Evolutionary conservation across 2,888 invertebrate genomes (phyloP), one percentile per base, ranked within the genome.

Genomic region (Entomobrya proxima): DNA sequence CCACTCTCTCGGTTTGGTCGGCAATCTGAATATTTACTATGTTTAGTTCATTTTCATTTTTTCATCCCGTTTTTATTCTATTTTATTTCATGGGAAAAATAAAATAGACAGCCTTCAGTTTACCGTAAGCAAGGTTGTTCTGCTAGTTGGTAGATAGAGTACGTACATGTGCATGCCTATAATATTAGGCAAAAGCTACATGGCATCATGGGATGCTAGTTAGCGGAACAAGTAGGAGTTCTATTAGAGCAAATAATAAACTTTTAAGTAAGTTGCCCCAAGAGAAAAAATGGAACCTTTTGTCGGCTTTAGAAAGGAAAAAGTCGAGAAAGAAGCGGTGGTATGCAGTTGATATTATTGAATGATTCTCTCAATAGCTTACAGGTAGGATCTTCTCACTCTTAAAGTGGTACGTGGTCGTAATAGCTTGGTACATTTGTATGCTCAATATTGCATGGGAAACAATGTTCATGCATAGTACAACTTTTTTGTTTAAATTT

Each of bases 71-170:
- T 75, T 74, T 82, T 64, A 82, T 82, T 74, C 82, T 50, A 75
- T 72, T 74, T 61, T 72, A 81, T 72, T 80, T 75, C 75, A 75
- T 75, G 64, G 75, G 82, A 82, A 82, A 81, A 44, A 74, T n/a
- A 82, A 47, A 69, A 74, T 74, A 40, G 64, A 75, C 74, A 81
- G 72, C 82, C 82, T 82, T 82, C 82, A 67, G 50, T 82, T 27
- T 82, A 82, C 82, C 82, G 82, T 82, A 82, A 82, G 82, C 82
- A 82, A 82, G 82, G 82, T 75, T 82, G 82, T 50, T 50, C n/a
- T 37, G n/a, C 55, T 13, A 27, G 50, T 50, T 61, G 58, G 21
- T 61, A 11, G 67, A 37, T 11, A 13, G 47, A 7, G 72, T 47
- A 37, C 18, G 11, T 21, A 21, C 13, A n/a, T 4, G 40, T 40